Conservation (phyloP, 2,113 vertebrate species). For the Neogale vison region DNA sequence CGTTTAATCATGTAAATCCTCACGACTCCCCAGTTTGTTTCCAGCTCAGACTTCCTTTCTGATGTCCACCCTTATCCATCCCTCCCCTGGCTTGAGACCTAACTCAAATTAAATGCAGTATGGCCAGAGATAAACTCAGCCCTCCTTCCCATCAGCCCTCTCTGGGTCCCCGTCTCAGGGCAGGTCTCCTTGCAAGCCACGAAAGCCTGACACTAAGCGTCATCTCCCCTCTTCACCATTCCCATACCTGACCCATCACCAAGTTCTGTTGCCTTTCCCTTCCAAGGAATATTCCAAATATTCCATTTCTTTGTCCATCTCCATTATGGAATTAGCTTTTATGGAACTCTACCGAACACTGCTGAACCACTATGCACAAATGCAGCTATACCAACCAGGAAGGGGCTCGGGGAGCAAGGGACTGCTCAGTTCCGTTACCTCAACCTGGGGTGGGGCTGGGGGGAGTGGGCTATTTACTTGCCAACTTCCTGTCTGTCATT, state of each 20-base stretch:
- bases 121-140: not conserved
- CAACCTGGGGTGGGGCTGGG: not conserved
- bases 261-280: not conserved
- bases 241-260: not conserved
- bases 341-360: not conserved
- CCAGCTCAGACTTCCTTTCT: not conserved
- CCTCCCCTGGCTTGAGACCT: not conserved
- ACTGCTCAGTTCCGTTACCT: not conserved
- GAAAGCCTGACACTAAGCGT: not conserved
- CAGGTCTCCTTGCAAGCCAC: not conserved
- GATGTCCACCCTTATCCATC: not conserved
- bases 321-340: not conserved
- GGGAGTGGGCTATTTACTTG: not conserved
- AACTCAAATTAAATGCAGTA: not conserved
- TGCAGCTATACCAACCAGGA: not conserved
- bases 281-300: not conserved
- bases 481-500: not conserved
- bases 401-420: too few relatives aligned
- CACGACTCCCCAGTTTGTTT: not conserved
- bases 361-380: not conserved
- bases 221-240: not conserved
- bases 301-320: not conserved
- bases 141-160: not conserved
- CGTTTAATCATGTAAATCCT: not conserved
- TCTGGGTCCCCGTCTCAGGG: not conserved